Conservation (phyloP, 2,797 vertebrate species). For the Heteromormyrus szaboi region DNA sequence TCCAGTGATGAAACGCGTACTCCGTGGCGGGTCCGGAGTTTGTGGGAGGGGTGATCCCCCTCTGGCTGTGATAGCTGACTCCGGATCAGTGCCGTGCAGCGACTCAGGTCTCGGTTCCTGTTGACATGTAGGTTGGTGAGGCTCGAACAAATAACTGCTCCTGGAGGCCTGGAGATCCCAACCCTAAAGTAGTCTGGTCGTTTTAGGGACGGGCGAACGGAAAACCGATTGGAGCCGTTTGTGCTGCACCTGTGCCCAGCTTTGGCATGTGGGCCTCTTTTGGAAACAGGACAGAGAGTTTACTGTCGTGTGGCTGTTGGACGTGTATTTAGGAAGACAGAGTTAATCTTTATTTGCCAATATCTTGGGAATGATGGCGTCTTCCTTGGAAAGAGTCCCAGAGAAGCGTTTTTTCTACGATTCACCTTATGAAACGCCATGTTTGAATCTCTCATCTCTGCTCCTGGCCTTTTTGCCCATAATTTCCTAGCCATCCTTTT, state of each 20-base stretch:
- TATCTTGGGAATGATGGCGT: constrained; percentile 24
- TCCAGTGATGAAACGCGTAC: background rate
- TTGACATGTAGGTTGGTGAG: constrained; percentile 53
- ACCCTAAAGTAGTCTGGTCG: constrained; percentile 59
- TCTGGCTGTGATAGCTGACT: constrained; percentile 37
- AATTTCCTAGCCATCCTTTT: background rate
- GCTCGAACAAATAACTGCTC: constrained; percentile 58
- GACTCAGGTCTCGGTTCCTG: constrained; percentile 55
- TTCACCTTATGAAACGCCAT: background rate
- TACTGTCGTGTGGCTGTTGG: constrained; percentile 41
- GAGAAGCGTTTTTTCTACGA: background rate
- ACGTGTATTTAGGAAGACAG: constrained; percentile 17
- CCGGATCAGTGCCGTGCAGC: constrained; percentile 48
- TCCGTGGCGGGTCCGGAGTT: background rate
- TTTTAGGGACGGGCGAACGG: constrained; percentile 61
- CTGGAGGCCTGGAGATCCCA: constrained; percentile 51
- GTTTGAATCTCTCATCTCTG: background rate
- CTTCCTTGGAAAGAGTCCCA: constrained; percentile 39
- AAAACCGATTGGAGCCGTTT: constrained; percentile 60
- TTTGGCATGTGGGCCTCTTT: constrained; percentile 39
- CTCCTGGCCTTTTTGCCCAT: background rate
- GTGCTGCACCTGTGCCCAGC: constrained; percentile 53
- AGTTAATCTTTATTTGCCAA: constrained; percentile 9
- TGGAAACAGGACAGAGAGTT: constrained; percentile 30
- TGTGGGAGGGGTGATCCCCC: background rate